Evolutionary conservation across 2,113 vertebrate species (phyloP), one percentile per base, ranked within the genome.

Genomic region (Bagarius yarrelli): DNA sequence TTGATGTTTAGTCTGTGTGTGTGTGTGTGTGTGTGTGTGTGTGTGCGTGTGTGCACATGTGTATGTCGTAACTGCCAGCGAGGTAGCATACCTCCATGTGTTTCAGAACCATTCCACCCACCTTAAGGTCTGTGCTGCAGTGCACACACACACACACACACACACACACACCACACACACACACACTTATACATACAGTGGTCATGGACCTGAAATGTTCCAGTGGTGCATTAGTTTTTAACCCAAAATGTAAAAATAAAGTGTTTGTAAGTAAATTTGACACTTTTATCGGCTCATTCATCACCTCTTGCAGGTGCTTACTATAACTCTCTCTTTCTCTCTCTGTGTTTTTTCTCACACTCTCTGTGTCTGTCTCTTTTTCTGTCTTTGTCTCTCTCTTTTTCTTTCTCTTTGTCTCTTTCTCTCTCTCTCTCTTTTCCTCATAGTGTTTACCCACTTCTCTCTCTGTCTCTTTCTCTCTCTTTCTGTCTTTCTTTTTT

Each of bases 1-100:
- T 70, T 70, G 34, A 60, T 80, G 34, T 71, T 79, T 79, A 44
- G 81, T 67, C 50, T 76, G 59, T 34, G 27, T 74, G 40, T 63
- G 55, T 63, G 79, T 63, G 47, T 78, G 25, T 77, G 75, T 50
- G 59, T 55, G 76, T 78, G 76, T 55, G 76, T 55, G 30, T 64
- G 75, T n/a, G 67, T 69, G 66, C 44, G 64, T 44, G 64, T 44
- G 64, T 66, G 36, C 34, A 32, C 40, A 67, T 59, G 25, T 67
- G 44, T 79, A 47, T 53, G 52, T 21, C 30, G 8, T 55, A 52
- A 27, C 25, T 55, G 50, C 27, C 11, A 6, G 44, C 19, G 60
- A 77, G 57, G 25, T 76, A 76, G 36, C 6, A 3, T 23, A 63
- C 63, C 44, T 61, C 23, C 30, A 32, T 2, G 13, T 78, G 60